Percentiles rank a stretch among this genome's conserved stretches.
Evolutionary conservation across 2,113 vertebrate genomes (phyloP).

Genomic region (Urocitellus parryii): DNA sequence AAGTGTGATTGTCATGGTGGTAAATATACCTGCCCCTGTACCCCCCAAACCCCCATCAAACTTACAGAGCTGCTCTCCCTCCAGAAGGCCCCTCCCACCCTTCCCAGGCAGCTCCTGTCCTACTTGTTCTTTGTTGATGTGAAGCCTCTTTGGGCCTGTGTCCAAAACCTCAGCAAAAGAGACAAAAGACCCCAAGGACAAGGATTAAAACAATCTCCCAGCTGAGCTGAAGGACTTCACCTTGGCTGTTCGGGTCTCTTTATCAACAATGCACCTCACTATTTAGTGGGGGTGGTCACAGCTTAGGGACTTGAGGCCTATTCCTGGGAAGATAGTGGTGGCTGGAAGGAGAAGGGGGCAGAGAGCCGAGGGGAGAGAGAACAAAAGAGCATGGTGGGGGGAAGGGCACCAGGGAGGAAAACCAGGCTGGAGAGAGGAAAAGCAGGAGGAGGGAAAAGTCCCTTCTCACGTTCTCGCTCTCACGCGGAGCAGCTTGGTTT

Average conservation of each 20-base stretch:
- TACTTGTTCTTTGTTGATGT: not conserved
- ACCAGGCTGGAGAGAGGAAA: too few species aligned
- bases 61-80: not conserved
- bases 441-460: not conserved
- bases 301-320: not conserved
- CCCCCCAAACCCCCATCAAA: not conserved
- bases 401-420: not conserved
- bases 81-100: not conserved
- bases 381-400: too few species aligned
- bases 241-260: not conserved
- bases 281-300: not conserved
- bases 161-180: not conserved
- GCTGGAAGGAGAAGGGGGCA: not conserved
- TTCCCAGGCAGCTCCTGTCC: not conserved
- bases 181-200: not conserved
- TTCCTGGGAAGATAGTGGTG: not conserved
- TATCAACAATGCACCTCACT: not conserved
- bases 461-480: not conserved
- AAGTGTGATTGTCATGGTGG: not conserved
- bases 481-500: not conserved
- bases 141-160: not conserved
- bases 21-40: not conserved
- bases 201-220: not conserved
- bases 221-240: not conserved
- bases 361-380: not conserved